These are phyloP conservation scores for Danio jaintianensis DNA, from an alignment of 2,797 vertebrate genomes.

Conservation along the genomic window DNA sequence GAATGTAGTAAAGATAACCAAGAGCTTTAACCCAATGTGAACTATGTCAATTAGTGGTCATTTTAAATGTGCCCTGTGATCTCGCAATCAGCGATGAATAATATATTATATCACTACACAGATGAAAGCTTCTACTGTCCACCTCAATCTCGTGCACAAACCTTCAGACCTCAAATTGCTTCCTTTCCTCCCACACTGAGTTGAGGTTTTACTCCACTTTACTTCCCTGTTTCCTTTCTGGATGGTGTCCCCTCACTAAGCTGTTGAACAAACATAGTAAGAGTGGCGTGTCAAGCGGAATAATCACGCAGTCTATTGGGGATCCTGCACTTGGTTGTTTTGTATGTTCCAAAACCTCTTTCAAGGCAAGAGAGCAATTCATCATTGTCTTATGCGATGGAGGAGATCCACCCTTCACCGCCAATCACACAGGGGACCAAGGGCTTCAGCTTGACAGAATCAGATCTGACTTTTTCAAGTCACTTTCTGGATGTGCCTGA, in stretches of 20 bases:
- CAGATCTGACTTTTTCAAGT: conserved; percentile 62
- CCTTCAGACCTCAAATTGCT: neutral
- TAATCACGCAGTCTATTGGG: conserved; percentile 50
- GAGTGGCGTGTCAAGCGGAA: conserved; percentile 42
- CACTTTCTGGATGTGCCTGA: conserved; percentile 56
- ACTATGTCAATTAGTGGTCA: neutral
- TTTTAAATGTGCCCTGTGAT: neutral
- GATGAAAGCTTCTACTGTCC: neutral
- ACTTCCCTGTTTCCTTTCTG: conserved; percentile 10
- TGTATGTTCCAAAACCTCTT: conserved; percentile 51
- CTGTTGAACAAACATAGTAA: conserved; percentile 42
- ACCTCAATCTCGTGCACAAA: neutral
- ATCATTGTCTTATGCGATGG: conserved; percentile 45
- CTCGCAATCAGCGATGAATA: neutral
- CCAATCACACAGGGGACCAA: conserved; percentile 48
- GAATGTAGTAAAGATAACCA: neutral
- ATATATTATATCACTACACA: neutral
- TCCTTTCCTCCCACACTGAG: neutral
- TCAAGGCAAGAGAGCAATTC: conserved; percentile 58
- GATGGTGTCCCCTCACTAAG: conserved; percentile 12
- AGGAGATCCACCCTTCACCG: conserved; percentile 44
- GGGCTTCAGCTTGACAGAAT: conserved; percentile 62
- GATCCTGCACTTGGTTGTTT: conserved; percentile 48
- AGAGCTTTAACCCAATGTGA: neutral
- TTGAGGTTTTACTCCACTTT: neutral